phyloP scores from a whole-genome alignment of 2,888 invertebrate genomes.

The Didymodactylos carnosus region DNA sequence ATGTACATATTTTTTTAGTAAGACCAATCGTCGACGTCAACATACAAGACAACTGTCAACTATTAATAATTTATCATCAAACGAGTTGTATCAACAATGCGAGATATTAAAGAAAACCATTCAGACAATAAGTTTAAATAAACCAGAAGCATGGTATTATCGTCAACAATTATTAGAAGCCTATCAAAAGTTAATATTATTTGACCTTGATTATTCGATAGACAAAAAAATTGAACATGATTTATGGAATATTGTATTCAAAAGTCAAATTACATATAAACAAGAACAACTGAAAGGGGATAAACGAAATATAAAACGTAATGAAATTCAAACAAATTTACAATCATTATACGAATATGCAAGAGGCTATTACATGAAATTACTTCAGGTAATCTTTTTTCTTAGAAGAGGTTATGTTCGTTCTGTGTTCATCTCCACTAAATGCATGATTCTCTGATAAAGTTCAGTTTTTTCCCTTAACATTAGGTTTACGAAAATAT shows the following conservation, averaged over 20 bases:
- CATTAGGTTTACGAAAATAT: too few relatives aligned
- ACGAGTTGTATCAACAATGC: too few relatives aligned
- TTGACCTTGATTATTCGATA: conserved; percentile 7
- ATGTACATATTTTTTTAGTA: too few relatives aligned
- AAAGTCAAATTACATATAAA: conserved; percentile 10
- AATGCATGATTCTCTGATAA: too few relatives aligned
- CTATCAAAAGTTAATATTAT: conserved; percentile 9
- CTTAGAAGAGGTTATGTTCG: too few relatives aligned
- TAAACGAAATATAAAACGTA: not conserved
- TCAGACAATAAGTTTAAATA: not conserved
- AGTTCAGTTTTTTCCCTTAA: too few relatives aligned
- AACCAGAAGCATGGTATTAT: conserved; percentile 6
- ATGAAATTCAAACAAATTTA: conserved; percentile 5
- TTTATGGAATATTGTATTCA: conserved; percentile 11
- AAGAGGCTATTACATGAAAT: conserved; percentile 7
- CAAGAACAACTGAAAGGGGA: conserved; percentile 8
- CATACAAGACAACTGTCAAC: too few relatives aligned
- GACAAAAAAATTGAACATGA: conserved; percentile 13
- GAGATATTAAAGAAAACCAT: conserved; percentile 8
- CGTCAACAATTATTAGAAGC: conserved; percentile 8
- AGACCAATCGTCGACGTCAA: too few relatives aligned
- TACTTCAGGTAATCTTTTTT: not conserved
- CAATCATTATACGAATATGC: conserved; percentile 9
- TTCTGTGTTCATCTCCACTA: too few relatives aligned
- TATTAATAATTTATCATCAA: too few relatives aligned